phyloP scores from a whole-genome alignment of 2,113 vertebrate species.

The Danionella cerebrum region DNA sequence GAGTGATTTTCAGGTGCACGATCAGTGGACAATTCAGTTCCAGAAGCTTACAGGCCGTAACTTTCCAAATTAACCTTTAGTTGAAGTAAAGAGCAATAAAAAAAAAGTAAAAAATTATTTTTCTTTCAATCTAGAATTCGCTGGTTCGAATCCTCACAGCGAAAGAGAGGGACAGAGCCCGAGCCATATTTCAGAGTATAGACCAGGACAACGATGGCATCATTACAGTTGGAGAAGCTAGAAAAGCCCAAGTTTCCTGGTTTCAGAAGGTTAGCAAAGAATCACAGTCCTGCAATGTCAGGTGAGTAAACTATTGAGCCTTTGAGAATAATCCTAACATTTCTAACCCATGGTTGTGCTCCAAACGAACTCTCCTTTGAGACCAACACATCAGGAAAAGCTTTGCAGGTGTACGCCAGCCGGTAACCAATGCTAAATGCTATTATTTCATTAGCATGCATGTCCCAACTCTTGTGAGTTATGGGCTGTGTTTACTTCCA shows the following conservation, averaged over 20 bases:
- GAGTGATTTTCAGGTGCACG: too few relatives aligned
- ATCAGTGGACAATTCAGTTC: too few relatives aligned
- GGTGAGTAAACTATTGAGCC: constrained; percentile 53
- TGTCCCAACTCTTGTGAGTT: background rate
- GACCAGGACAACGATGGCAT: constrained; percentile 65
- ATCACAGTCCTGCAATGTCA: constrained; percentile 81
- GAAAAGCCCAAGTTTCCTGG: constrained; percentile 74
- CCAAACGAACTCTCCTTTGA: background rate
- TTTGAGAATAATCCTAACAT: background rate
- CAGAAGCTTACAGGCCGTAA: too few relatives aligned
- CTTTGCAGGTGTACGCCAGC: background rate
- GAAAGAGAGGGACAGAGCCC: constrained; percentile 78
- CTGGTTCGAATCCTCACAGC: constrained; percentile 77
- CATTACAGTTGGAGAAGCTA: constrained; percentile 71
- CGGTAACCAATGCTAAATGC: background rate
- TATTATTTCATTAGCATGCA: constrained; percentile 1
- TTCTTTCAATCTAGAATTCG: constrained; percentile 69
- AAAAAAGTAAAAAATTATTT: too few relatives aligned
- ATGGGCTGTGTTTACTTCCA: background rate
- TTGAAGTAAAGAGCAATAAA: too few relatives aligned
- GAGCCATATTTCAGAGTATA: constrained; percentile 70
- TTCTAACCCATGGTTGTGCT: background rate
- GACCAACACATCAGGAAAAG: background rate
- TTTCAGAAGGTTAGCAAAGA: constrained; percentile 80
- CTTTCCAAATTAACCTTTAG: too few relatives aligned